These are phyloP conservation scores for Anoncus sp. DNA, from an alignment of 2,888 invertebrate species.

Conservation along the genomic window DNA sequence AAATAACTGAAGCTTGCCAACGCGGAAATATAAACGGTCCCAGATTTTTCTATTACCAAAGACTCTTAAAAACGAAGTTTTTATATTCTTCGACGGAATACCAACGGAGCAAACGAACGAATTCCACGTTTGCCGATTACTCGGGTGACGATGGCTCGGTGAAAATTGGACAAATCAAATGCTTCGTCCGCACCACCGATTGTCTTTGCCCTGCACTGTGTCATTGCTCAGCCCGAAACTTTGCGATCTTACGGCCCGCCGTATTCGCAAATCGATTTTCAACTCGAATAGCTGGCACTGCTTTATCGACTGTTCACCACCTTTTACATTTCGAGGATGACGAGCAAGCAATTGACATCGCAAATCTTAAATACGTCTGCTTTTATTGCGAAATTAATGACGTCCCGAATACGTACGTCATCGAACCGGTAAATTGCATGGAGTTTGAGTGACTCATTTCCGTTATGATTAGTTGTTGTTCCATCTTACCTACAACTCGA, in stretches of 20 bases:
- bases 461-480: too few species aligned
- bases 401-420: not conserved
- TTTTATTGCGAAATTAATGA: slow-evolving; percentile 10
- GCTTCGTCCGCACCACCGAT: slow-evolving; percentile 17
- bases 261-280: not conserved
- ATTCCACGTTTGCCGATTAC: slow-evolving; percentile 16
- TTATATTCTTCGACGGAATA: slow-evolving; percentile 15
- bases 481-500: too few species aligned
- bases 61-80: slow-evolving; percentile 9
- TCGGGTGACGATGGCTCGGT: not conserved
- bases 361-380: slow-evolving; percentile 4
- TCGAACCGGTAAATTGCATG: slow-evolving; percentile 10
- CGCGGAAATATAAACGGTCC: not conserved
- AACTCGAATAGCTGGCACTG: not conserved
- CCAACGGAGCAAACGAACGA: not conserved
- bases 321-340: not conserved
- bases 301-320: slow-evolving; percentile 1
- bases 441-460: slow-evolving; percentile 24
- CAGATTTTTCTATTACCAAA: slow-evolving; percentile 1
- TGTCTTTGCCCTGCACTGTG: slow-evolving; percentile 20
- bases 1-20: not conserved
- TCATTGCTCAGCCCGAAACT: slow-evolving; percentile 14
- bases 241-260: slow-evolving; percentile 15
- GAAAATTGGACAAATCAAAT: slow-evolving; percentile 11
- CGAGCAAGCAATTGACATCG: not conserved